A percentile compares a stretch with the other conserved stretches of the same genome.
phyloP scores from a whole-genome alignment of 2,888 invertebrate genomes.

The Agrotis segetum region DNA sequence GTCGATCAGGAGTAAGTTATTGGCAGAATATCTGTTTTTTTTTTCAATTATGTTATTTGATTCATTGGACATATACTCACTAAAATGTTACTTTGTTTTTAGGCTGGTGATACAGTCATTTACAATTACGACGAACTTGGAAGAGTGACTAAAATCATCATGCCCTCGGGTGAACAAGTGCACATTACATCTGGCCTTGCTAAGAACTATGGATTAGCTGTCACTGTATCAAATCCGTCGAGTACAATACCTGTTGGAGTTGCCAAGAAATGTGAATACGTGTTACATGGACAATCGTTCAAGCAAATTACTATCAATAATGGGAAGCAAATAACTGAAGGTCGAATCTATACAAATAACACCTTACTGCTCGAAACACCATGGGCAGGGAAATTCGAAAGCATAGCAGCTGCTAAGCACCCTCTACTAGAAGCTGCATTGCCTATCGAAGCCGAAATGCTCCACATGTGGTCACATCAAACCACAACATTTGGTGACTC shows the following conservation, averaged over 20 bases:
- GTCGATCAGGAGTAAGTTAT: slow-evolving; percentile 94
- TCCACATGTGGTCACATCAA: slow-evolving; percentile 97
- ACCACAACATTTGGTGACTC: slow-evolving; percentile 94
- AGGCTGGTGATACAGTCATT: slow-evolving; percentile 96
- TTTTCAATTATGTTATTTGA: background rate
- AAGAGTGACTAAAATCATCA: slow-evolving; percentile 95
- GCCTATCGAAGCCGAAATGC: slow-evolving; percentile 97
- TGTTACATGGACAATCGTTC: slow-evolving; percentile 92
- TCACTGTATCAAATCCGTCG: slow-evolving; percentile 92
- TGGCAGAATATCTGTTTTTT: background rate
- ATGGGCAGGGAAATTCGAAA: slow-evolving; percentile 94
- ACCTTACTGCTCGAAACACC: slow-evolving; percentile 94
- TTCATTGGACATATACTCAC: slow-evolving; percentile 9
- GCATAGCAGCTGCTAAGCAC: slow-evolving; percentile 95
- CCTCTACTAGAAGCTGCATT: slow-evolving; percentile 95
- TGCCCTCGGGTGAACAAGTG: slow-evolving; percentile 97
- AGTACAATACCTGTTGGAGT: slow-evolving; percentile 90
- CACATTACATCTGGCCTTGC: slow-evolving; percentile 95
- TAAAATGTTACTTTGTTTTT: slow-evolving; percentile 73
- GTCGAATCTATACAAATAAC: slow-evolving; percentile 94
- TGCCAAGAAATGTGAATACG: slow-evolving; percentile 91
- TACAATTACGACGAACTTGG: slow-evolving; percentile 98
- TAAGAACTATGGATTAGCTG: slow-evolving; percentile 94
- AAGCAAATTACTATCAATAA: slow-evolving; percentile 93
- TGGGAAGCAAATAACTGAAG: slow-evolving; percentile 93